phyloP scores from a whole-genome alignment of 2,888 invertebrate species.

The Aphelenchoides bicaudatus region DNA sequence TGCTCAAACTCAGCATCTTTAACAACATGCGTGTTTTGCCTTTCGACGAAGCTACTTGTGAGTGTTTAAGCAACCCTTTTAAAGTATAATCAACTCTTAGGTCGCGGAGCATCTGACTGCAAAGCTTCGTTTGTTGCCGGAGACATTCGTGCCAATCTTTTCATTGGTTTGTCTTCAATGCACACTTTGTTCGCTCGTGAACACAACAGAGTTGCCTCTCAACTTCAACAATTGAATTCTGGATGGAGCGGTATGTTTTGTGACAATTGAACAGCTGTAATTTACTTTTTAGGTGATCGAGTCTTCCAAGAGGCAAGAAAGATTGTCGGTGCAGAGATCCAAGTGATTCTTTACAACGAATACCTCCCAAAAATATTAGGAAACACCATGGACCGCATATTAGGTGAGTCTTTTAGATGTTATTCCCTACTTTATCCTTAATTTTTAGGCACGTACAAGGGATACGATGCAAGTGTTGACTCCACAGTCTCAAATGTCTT shows the following conservation, averaged over 20 bases:
- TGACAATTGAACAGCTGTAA: not conserved
- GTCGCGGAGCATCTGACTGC: slow-evolving; percentile 42
- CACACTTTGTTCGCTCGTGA: slow-evolving; percentile 76
- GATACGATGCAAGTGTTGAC: slow-evolving; percentile 78
- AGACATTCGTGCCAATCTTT: slow-evolving; percentile 58
- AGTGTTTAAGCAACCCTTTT: too few relatives aligned
- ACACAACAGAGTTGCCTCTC: slow-evolving; percentile 74
- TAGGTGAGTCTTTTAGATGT: too few relatives aligned
- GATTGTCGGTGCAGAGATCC: slow-evolving; percentile 78
- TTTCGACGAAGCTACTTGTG: slow-evolving; percentile 55
- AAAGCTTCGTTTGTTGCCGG: slow-evolving; percentile 59
- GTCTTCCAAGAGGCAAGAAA: slow-evolving; percentile 75
- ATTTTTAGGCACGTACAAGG: slow-evolving; percentile 78
- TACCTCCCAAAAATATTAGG: slow-evolving; percentile 89
- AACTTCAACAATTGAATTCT: slow-evolving; percentile 67
- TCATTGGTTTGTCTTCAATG: slow-evolving; percentile 65
- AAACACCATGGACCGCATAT: slow-evolving; percentile 68
- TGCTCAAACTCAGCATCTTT: slow-evolving; percentile 52
- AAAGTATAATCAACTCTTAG: too few relatives aligned
- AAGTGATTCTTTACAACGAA: slow-evolving; percentile 66
- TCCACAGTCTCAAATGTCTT: slow-evolving; percentile 89
- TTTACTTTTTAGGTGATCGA: slow-evolving; percentile 66
- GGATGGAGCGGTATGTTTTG: slow-evolving; percentile 73
- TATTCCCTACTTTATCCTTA: too few relatives aligned
- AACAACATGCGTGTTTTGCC: slow-evolving; percentile 52